Evolutionary conservation across 30 jellyfish, hydroid and myxozoan genomes (phyloP), one percentile per base, ranked within the genome.

Genomic region (Nemopilema nomurai): DNA sequence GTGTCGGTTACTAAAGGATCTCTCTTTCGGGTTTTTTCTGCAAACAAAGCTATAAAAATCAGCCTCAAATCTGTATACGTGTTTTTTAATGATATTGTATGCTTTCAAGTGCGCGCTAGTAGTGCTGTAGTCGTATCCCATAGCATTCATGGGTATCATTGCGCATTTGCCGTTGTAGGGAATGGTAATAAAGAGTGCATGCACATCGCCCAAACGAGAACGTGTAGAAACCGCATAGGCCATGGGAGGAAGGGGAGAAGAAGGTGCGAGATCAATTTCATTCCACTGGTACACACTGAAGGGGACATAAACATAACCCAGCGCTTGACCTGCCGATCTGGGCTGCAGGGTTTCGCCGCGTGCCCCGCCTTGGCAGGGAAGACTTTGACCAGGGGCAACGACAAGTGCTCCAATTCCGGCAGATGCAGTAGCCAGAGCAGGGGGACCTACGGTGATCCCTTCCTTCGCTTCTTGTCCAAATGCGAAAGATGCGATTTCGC

Each of bases 401-500:
- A 90, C 86, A 77, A 79, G 26, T 90, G 97, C 81, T 63, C 88
- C 13, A 90, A 90, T 52, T 82, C 93, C 0, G 94, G 97, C 1
- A 41, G 94, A 23, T 83, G 97, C 70, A 90, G 97, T 51, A 80
- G 92, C 74, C 89, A 77, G 51, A 62, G 79, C 67, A 82, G 85
- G 51, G 74, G 84, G 7, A 32, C 67, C 16, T 68, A 33, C 71
- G 20, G 63, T 17, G 51, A 67, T 31, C 83, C 91, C 6, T 67
- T 80, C 20, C 74, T 80, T 31, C 53, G 92, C 22, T 81, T 72
- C 25, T 84, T 75, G 71, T 89, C 88, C 62, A 62, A 71, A 32
- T 89, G 92, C 69, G 96, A 89, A 49, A 63, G 85, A 51, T 94
- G 99, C 53, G 99, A 94, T 81, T 81, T 83, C 64, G 96, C 94